Percentiles rank a stretch among this genome's conserved stretches.
Conservation (phyloP, 37 sponge, comb jelly and placozoan genomes). For the Agelas oroides region DNA sequence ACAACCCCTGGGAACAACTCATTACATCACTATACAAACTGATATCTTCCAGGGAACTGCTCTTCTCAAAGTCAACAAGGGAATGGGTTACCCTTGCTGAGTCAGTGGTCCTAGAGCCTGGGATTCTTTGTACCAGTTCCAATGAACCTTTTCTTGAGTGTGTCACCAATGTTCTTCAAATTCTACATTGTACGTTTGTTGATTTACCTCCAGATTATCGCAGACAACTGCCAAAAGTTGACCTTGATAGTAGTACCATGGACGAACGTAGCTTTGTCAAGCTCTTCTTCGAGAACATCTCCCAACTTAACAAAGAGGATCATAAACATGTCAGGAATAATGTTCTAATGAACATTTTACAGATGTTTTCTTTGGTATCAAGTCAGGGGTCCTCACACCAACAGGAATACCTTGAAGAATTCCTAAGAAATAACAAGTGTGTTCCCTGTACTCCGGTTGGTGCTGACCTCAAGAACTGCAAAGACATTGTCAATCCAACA, state of each 20-base stretch:
- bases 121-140: neutral
- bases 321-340: slow-evolving; percentile 24
- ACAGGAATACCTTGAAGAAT: neutral
- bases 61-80: slow-evolving; percentile 16
- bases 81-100: slow-evolving; percentile 6
- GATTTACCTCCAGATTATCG: slow-evolving; percentile 26
- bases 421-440: slow-evolving; percentile 14
- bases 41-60: slow-evolving; percentile 9
- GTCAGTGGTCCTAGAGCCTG: neutral
- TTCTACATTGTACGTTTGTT: slow-evolving; percentile 7
- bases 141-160: slow-evolving; percentile 10
- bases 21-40: slow-evolving; percentile 2
- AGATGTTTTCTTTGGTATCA: slow-evolving; percentile 4
- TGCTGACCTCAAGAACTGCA: neutral
- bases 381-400: neutral
- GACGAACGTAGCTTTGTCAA: slow-evolving; percentile 9
- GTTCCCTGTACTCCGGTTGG: slow-evolving; percentile 69
- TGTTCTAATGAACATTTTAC: slow-evolving; percentile 16
- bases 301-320: neutral
- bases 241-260: neutral
- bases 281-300: slow-evolving; percentile 27
- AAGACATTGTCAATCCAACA: slow-evolving; percentile 40
- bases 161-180: slow-evolving; percentile 13
- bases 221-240: neutral
- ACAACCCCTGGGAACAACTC: slow-evolving; percentile 47